These are phyloP conservation scores for Tetramorium bicarinatum DNA, from an alignment of 2,888 invertebrate species.

Conservation along the genomic window DNA sequence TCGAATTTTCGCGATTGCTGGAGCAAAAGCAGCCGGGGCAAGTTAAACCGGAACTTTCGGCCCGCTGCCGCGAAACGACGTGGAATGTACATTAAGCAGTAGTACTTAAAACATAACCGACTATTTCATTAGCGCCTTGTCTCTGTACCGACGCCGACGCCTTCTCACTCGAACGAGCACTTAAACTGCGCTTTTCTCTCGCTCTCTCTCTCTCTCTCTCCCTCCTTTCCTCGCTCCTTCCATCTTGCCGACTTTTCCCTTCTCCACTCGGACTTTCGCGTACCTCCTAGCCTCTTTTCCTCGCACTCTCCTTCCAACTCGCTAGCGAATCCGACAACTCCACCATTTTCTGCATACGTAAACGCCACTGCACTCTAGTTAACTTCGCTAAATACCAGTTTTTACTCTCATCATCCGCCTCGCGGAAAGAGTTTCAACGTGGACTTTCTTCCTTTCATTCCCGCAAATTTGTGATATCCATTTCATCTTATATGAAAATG, in stretches of 20 bases:
- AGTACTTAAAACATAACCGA: conserved; percentile 79
- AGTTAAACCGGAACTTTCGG: conserved; percentile 73
- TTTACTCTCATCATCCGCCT: conserved; percentile 60
- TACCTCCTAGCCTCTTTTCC: conserved; percentile 37
- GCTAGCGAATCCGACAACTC: conserved; percentile 35
- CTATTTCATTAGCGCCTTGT: conserved; percentile 80
- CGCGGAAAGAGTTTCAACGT: conserved; percentile 21
- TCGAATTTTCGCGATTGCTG: conserved; percentile 65
- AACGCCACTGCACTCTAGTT: conserved; percentile 73
- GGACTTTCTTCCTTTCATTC: conserved; percentile 24
- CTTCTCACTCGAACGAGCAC: conserved; percentile 66
- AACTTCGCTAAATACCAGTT: conserved; percentile 72
- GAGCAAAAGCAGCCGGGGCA: conserved; percentile 53
- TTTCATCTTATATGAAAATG: background rate
- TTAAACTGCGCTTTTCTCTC: conserved; percentile 72
- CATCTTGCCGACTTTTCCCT: conserved; percentile 18
- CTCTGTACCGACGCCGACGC: conserved; percentile 66
- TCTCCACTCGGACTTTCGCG: conserved; percentile 40
- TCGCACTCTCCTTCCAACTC: conserved; percentile 34
- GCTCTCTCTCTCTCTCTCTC: conserved; percentile 23
- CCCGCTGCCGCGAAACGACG: conserved; percentile 67
- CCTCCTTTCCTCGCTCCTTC: background rate
- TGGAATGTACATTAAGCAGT: conserved; percentile 73
- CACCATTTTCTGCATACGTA: conserved; percentile 74
- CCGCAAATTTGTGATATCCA: conserved; percentile 22